phyloP scores from a whole-genome alignment of 2,797 vertebrate genomes.

The Coregonus ussuriensis region DNA sequence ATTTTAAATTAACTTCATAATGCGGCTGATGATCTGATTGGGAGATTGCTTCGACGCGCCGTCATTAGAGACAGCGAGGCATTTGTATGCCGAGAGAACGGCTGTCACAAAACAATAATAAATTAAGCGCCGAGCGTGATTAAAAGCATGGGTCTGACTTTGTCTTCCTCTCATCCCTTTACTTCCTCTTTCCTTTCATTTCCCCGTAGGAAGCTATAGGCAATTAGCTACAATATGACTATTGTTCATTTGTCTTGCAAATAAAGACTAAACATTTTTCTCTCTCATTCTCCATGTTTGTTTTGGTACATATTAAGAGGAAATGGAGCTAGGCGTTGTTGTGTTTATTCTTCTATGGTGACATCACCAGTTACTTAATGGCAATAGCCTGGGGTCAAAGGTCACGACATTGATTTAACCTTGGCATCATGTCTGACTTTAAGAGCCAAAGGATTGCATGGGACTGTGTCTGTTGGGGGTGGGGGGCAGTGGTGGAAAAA shows the following conservation, averaged over 20 bases:
- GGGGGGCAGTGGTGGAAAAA: too few species aligned
- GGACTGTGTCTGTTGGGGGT: not conserved
- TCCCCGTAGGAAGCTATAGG: constrained; percentile 29
- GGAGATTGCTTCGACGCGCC: constrained; percentile 62
- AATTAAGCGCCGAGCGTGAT: constrained; percentile 41
- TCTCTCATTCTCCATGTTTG: constrained; percentile 1
- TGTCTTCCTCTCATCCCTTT: constrained; percentile 11
- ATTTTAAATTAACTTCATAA: constrained; percentile 78
- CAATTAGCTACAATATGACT: constrained; percentile 34
- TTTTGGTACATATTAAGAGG: constrained; percentile 6
- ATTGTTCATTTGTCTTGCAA: constrained; percentile 16
- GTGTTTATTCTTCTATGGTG: not conserved
- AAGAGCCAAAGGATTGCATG: not conserved
- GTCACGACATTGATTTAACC: constrained; percentile 10
- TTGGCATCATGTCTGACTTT: not conserved
- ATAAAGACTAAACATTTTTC: constrained; percentile 24
- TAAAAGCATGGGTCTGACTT: constrained; percentile 22
- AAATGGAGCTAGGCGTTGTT: constrained; percentile 8
- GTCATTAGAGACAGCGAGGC: constrained; percentile 58
- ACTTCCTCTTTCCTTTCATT: constrained; percentile 30
- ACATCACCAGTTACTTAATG: not conserved
- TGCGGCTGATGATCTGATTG: constrained; percentile 63
- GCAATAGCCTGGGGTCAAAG: not conserved
- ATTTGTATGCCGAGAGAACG: constrained; percentile 40
- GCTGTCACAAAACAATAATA: constrained; percentile 47